These are phyloP conservation scores for Bathynomus jamesi DNA, from an alignment of 1,140 invertebrate species.

Conservation along the genomic window DNA sequence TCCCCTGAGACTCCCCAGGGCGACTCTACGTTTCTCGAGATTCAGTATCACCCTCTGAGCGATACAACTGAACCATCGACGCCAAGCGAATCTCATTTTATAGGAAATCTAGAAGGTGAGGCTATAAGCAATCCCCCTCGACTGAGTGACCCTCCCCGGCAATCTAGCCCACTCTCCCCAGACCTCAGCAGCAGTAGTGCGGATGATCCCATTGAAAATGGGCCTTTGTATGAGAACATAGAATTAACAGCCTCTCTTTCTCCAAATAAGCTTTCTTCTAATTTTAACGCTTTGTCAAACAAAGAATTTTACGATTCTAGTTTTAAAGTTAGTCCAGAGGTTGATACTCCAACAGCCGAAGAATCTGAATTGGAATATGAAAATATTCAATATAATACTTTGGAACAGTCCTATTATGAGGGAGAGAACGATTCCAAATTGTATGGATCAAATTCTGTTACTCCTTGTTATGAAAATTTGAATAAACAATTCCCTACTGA, in stretches of 20 bases:
- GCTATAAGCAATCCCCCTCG: constrained; percentile 11
- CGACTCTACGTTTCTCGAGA: constrained; percentile 35
- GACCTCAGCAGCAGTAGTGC: constrained; percentile 33
- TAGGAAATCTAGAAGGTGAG: constrained; percentile 17
- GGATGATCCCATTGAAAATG: constrained; percentile 31
- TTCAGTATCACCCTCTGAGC: constrained; percentile 35
- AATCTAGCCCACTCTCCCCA: constrained; percentile 30
- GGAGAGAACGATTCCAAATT: background rate
- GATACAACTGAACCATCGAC: constrained; percentile 36
- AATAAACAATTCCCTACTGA: background rate
- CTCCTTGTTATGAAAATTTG: background rate
- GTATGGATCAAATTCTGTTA: background rate
- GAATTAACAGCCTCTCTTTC: constrained; percentile 7
- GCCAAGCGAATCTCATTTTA: constrained; percentile 36
- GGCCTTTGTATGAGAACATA: constrained; percentile 35
- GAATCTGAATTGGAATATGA: constrained; percentile 24
- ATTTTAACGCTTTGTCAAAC: background rate
- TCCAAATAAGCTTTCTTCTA: no score
- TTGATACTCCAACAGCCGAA: background rate
- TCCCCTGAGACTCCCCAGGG: constrained; percentile 36
- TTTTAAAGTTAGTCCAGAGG: background rate
- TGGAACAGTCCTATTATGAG: constrained; percentile 15
- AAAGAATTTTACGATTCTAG: background rate
- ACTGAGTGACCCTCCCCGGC: constrained; percentile 18
- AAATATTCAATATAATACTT: constrained; percentile 23